Evolutionary conservation across 2,797 vertebrate species (phyloP).

Genomic region (Melanogrammus aeglefinus): DNA sequence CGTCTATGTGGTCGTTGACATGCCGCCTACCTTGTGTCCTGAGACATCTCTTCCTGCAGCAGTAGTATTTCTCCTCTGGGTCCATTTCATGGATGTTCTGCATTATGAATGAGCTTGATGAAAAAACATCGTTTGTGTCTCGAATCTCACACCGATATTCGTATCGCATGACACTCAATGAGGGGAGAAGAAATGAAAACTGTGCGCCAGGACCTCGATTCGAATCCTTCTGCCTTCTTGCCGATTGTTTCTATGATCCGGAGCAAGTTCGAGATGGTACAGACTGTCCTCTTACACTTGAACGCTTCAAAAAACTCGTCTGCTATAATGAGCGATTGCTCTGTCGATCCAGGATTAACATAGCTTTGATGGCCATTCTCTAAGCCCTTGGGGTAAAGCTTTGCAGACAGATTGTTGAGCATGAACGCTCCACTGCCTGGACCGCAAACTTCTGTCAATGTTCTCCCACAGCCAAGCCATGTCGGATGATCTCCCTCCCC

Average conservation of each 20-base stretch:
- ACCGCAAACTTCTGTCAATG: conserved; percentile 31
- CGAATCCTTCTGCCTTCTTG: conserved; percentile 22
- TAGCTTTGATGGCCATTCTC: conserved; percentile 20
- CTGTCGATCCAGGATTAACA: conserved; percentile 33
- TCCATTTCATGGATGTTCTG: conserved; percentile 36
- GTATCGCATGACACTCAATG: conserved; percentile 33
- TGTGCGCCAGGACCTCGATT: conserved; percentile 24
- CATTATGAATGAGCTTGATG: conserved; percentile 30
- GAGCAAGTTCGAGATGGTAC: conserved; percentile 31
- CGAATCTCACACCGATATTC: conserved; percentile 31
- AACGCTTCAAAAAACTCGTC: conserved; percentile 30
- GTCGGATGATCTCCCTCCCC: conserved; percentile 21
- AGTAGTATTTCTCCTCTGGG: conserved; percentile 13
- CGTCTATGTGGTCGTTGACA: conserved; percentile 5
- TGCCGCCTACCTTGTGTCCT: conserved; percentile 15
- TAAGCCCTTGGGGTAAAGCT: conserved; percentile 13
- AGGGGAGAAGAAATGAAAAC: conserved; percentile 26
- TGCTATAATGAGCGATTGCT: conserved; percentile 33
- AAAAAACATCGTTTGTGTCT: conserved; percentile 20
- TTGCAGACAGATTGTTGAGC: conserved; percentile 38
- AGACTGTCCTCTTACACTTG: neutral
- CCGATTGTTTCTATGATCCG: conserved; percentile 15
- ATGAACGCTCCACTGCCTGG: conserved; percentile 20
- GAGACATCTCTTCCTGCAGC: conserved; percentile 14
- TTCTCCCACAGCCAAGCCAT: neutral